Conservation (phyloP, 1,140 invertebrate genomes). For the Anadara kagoshimensis region DNA sequence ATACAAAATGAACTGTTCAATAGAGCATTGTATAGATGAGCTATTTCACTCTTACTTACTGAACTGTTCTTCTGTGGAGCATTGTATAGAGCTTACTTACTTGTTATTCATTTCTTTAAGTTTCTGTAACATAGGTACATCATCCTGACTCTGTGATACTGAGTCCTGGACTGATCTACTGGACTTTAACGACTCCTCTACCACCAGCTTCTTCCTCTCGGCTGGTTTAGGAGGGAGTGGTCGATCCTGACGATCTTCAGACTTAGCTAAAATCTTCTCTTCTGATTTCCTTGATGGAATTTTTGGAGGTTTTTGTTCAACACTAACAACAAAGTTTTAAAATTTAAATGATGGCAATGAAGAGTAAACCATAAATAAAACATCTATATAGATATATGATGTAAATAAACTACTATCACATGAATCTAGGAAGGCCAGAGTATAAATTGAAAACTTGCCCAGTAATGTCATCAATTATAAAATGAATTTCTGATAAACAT, state of each 20-base stretch:
- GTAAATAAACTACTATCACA: too few relatives aligned
- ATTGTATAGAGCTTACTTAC: conserved; percentile 42
- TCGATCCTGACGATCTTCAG: background rate
- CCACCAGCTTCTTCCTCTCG: background rate
- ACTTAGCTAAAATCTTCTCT: conserved; percentile 4
- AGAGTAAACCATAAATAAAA: too few relatives aligned
- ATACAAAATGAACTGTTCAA: too few relatives aligned
- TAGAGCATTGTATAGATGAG: background rate
- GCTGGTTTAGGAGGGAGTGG: background rate
- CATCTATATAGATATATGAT: too few relatives aligned
- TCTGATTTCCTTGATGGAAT: conserved; percentile 34
- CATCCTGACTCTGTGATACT: conserved; percentile 47
- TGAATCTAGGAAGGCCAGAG: too few relatives aligned
- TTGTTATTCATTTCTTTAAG: conserved; percentile 64
- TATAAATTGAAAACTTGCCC: too few relatives aligned
- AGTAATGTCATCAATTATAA: too few relatives aligned
- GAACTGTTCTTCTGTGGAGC: too few relatives aligned
- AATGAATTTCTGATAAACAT: too few relatives aligned
- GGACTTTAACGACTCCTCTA: too few relatives aligned
- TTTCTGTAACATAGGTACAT: conserved; percentile 63
- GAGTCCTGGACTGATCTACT: conserved; percentile 18
- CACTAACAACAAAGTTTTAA: conserved; percentile 29
- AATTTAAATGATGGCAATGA: too few relatives aligned
- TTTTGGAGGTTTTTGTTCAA: conserved; percentile 45
- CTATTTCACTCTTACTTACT: too few relatives aligned